A percentile compares a stretch with the other conserved stretches of the same genome.
Conservation (phyloP, 2,113 vertebrate species). For the Benitochromis conjunctus region DNA sequence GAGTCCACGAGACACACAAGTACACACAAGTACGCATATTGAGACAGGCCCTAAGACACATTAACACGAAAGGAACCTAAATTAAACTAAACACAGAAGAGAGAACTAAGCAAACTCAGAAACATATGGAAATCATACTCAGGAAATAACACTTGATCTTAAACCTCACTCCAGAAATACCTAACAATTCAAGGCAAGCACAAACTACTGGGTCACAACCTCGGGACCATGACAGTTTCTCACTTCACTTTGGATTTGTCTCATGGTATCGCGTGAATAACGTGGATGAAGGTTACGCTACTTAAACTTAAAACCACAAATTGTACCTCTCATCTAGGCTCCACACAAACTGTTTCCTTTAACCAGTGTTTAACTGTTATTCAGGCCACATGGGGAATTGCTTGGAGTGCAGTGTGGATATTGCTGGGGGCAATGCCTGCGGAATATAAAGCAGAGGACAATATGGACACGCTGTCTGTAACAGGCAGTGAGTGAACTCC, state of each 20-base stretch:
- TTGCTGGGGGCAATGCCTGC: neutral
- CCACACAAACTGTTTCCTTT: constrained; percentile 6
- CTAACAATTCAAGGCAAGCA: neutral
- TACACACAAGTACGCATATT: too few species aligned
- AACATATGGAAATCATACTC: neutral
- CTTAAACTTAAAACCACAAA: constrained; percentile 3
- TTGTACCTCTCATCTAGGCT: neutral
- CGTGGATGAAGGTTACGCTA: neutral
- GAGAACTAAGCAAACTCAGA: neutral
- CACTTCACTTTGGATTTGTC: neutral
- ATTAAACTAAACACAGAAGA: neutral
- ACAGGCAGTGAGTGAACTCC: neutral
- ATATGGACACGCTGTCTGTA: neutral
- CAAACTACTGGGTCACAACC: neutral
- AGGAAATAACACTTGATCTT: neutral
- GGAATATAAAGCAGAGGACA: constrained; percentile 24
- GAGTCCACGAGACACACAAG: too few species aligned
- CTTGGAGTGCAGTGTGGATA: neutral
- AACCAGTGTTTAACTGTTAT: constrained; percentile 19
- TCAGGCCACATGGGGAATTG: neutral
- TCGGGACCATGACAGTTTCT: neutral
- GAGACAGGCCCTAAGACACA: neutral
- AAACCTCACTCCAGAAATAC: neutral
- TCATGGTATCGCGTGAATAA: neutral
- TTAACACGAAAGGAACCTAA: neutral